A percentile compares a stretch with the other conserved stretches of the same genome.
Conservation (phyloP, 2,797 vertebrate species). For the Cirrhinus molitorella region DNA sequence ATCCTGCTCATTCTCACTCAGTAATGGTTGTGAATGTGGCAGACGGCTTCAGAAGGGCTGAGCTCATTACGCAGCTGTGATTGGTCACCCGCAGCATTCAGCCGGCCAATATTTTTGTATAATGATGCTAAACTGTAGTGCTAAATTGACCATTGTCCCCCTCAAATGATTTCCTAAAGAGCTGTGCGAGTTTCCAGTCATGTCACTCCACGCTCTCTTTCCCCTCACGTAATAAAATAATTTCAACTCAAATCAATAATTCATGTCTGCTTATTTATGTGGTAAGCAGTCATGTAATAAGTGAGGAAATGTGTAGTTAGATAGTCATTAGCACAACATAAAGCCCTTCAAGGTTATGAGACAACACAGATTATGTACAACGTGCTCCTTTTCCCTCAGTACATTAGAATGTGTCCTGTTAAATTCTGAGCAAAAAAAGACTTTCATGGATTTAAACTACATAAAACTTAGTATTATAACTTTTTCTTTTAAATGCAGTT, state of each 20-base stretch:
- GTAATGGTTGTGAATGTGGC: background rate
- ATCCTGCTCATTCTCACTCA: slow-evolving; percentile 8
- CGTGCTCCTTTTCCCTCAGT: background rate
- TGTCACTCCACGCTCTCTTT: background rate
- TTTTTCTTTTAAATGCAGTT: too few relatives aligned
- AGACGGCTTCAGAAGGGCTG: background rate
- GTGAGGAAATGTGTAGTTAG: background rate
- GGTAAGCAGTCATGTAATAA: background rate
- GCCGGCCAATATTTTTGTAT: background rate
- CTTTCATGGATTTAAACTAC: background rate
- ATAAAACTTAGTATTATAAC: background rate
- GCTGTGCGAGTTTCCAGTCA: background rate
- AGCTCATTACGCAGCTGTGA: slow-evolving; percentile 12
- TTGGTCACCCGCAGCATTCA: slow-evolving; percentile 8
- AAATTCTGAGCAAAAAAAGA: background rate
- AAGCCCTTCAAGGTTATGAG: background rate
- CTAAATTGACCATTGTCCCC: background rate
- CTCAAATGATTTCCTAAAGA: slow-evolving; percentile 7
- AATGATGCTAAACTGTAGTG: background rate
- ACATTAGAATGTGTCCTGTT: background rate
- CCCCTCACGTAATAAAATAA: background rate
- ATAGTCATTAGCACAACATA: background rate
- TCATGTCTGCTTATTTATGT: background rate
- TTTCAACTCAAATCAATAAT: background rate
- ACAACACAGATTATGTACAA: background rate